Evolutionary conservation across 2,888 invertebrate species (phyloP).

Genomic region (Hedychridium roseum): DNA sequence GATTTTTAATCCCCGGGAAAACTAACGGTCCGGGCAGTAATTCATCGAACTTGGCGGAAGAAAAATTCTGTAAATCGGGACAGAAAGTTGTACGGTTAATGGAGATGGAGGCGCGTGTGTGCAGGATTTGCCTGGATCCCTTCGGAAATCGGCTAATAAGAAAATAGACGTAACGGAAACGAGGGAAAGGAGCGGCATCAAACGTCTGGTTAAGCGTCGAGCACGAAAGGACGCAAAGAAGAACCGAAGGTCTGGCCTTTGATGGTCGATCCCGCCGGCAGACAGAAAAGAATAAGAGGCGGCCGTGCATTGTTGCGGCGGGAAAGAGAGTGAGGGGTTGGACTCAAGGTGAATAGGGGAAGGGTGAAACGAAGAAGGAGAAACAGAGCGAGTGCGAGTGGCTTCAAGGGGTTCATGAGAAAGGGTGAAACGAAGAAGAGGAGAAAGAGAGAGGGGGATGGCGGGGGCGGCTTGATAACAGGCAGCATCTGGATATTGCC

Average conservation of each 20-base stretch:
- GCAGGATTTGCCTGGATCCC: too few relatives aligned
- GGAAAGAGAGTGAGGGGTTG: background rate
- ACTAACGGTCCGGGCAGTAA: too few relatives aligned
- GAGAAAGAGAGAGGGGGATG: background rate
- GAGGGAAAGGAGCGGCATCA: too few relatives aligned
- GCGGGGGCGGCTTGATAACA: slow-evolving; percentile 1
- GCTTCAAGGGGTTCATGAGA: background rate
- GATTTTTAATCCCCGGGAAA: too few relatives aligned
- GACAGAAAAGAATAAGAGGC: background rate
- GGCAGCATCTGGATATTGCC: slow-evolving; percentile 1
- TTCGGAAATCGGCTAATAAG: too few relatives aligned
- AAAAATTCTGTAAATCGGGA: too few relatives aligned
- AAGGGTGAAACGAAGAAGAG: background rate
- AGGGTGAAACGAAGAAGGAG: background rate
- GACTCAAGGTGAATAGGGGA: background rate
- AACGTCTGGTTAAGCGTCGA: too few relatives aligned
- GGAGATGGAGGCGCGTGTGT: too few relatives aligned
- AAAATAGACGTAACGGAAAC: too few relatives aligned
- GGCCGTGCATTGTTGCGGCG: background rate
- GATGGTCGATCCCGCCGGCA: background rate
- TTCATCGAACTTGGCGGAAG: too few relatives aligned
- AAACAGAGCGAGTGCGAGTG: background rate
- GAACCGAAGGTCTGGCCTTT: background rate
- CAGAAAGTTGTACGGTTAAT: too few relatives aligned
- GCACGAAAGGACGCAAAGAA: too few relatives aligned